These are phyloP conservation scores for Thomomys bottae DNA, from an alignment of 2,113 vertebrate genomes.

Conservation along the genomic window DNA sequence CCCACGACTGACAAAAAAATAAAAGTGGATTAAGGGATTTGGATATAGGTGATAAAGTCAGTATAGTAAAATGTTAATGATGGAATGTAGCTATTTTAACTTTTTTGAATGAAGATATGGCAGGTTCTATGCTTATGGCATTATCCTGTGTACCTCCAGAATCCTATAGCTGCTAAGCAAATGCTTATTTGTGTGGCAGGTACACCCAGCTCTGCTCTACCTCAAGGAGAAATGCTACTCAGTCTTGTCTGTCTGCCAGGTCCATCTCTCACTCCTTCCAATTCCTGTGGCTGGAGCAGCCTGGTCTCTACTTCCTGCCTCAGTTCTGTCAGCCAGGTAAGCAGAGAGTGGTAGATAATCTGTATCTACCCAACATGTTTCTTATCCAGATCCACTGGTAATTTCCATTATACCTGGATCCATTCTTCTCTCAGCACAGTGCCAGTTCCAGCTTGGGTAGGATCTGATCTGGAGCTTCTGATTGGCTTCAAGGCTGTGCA, in stretches of 20 bases:
- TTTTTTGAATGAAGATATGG: conserved; percentile 16
- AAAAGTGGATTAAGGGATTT: not conserved
- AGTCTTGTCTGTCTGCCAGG: conserved; percentile 34
- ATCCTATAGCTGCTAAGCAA: not conserved
- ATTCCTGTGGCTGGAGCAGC: conserved; percentile 51
- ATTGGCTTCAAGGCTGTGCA: conserved; percentile 8
- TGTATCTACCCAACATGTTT: conserved; percentile 72
- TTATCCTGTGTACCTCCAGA: not conserved
- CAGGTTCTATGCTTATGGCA: not conserved
- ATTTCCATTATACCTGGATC: conserved; percentile 76
- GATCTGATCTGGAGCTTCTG: conserved; percentile 46
- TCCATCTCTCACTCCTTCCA: conserved; percentile 45
- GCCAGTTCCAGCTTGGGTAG: conserved; percentile 58
- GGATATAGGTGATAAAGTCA: conserved; percentile 15
- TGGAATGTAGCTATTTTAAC: not conserved
- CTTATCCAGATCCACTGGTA: conserved; percentile 49
- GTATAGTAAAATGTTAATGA: not conserved
- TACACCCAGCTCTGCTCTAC: not conserved
- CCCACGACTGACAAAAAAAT: no score
- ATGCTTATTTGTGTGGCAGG: not conserved
- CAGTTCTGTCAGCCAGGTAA: conserved; percentile 69
- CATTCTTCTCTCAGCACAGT: conserved; percentile 60
- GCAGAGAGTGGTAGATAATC: conserved; percentile 45
- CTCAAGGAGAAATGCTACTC: not conserved
- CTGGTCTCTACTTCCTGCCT: conserved; percentile 62